Percentiles rank a stretch among this genome's conserved stretches.
Evolutionary conservation across 2,888 invertebrate species (phyloP).

Genomic region (Prenolepis imparis): DNA sequence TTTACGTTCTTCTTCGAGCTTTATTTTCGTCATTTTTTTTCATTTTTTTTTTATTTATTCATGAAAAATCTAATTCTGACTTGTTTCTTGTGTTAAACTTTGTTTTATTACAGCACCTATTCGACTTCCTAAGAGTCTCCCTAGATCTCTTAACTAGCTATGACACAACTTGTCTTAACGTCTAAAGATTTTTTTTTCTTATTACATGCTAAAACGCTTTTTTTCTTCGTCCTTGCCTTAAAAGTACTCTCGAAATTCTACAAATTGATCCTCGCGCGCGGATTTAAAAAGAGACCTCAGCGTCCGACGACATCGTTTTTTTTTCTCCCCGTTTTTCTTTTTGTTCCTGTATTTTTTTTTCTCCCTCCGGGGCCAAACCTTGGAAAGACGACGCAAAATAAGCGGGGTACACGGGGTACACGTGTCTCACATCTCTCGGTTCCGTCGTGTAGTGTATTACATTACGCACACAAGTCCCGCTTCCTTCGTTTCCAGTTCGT

Average conservation of each 20-base stretch:
- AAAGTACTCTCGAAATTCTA: slow-evolving; percentile 73
- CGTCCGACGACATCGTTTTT: slow-evolving; percentile 58
- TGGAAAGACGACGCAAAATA: slow-evolving; percentile 66
- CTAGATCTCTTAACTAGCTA: slow-evolving; percentile 82
- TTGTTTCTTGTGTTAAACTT: slow-evolving; percentile 86
- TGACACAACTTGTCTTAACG: slow-evolving; percentile 88
- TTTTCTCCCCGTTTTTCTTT: slow-evolving; percentile 30
- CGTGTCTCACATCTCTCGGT: slow-evolving; percentile 48
- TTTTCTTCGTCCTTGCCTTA: slow-evolving; percentile 76
- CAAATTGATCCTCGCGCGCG: slow-evolving; percentile 65
- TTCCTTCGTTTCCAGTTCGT: neutral
- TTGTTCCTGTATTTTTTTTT: slow-evolving; percentile 34
- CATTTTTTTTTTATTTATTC: slow-evolving; percentile 78
- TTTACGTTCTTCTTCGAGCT: slow-evolving; percentile 36
- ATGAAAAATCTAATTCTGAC: slow-evolving; percentile 90
- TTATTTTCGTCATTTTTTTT: slow-evolving; percentile 28
- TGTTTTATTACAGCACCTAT: slow-evolving; percentile 89
- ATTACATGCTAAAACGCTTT: slow-evolving; percentile 75
- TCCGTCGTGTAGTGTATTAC: slow-evolving; percentile 33
- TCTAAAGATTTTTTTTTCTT: slow-evolving; percentile 75
- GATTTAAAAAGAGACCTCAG: slow-evolving; percentile 58
- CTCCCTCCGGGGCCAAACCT: slow-evolving; percentile 50
- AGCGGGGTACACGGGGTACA: slow-evolving; percentile 47
- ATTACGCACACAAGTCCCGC: slow-evolving; percentile 43
- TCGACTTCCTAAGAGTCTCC: slow-evolving; percentile 83